Conservation (phyloP, 2,888 invertebrate species). For the Patella caerulea region DNA sequence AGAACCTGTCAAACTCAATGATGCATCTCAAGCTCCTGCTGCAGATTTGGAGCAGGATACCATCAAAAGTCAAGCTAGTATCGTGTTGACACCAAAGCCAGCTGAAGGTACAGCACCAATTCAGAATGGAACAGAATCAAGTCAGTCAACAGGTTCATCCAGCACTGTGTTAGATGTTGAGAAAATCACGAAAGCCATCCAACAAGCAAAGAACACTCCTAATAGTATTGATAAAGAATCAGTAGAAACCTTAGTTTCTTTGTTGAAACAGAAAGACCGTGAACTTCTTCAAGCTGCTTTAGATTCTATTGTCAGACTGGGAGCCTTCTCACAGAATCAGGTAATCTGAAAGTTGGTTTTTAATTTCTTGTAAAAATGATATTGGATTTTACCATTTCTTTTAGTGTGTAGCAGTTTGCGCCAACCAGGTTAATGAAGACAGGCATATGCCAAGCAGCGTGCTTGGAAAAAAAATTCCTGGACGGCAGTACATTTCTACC, state of each 20-base stretch:
- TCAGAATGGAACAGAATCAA: slow-evolving; percentile 13
- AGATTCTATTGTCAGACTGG: slow-evolving; percentile 74
- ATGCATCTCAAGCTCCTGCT: neutral
- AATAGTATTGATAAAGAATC: slow-evolving; percentile 44
- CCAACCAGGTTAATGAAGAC: too few relatives aligned
- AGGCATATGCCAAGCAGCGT: too few relatives aligned
- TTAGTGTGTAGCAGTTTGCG: too few relatives aligned
- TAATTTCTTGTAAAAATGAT: too few relatives aligned
- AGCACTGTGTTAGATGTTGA: slow-evolving; percentile 26
- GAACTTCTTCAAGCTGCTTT: slow-evolving; percentile 73
- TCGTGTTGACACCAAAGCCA: neutral
- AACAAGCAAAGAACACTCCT: slow-evolving; percentile 48
- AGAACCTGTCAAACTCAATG: neutral
- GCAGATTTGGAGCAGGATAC: neutral
- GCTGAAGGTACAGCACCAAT: neutral
- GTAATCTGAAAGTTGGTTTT: slow-evolving; percentile 51
- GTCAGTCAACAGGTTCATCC: neutral
- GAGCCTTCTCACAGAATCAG: slow-evolving; percentile 74
- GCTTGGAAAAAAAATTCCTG: too few relatives aligned
- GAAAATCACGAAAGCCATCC: slow-evolving; percentile 49
- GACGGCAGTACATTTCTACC: too few relatives aligned
- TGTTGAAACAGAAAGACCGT: slow-evolving; percentile 73
- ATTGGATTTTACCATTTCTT: too few relatives aligned
- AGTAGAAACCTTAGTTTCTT: slow-evolving; percentile 55
- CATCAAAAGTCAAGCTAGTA: neutral